These are phyloP conservation scores for Phocoena sinus DNA, from an alignment of 2,113 vertebrate genomes.

Conservation along the genomic window DNA sequence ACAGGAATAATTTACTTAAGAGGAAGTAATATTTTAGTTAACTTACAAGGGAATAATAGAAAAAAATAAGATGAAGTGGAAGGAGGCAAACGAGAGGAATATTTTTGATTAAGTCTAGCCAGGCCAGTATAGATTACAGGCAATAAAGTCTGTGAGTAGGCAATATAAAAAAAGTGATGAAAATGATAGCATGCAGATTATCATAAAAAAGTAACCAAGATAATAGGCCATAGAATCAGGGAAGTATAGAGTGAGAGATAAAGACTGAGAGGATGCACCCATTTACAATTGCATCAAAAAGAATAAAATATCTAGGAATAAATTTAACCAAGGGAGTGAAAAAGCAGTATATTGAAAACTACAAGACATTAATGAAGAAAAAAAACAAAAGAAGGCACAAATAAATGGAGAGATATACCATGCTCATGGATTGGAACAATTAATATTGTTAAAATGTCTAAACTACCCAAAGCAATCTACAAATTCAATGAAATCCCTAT, in stretches of 20 bases:
- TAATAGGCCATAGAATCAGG: not conserved
- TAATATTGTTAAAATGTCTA: too few relatives aligned
- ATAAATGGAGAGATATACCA: too few relatives aligned
- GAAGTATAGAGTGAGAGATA: not conserved
- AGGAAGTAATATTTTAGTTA: not conserved
- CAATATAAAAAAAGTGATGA: not conserved
- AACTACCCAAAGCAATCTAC: too few relatives aligned
- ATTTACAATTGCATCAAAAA: too few relatives aligned
- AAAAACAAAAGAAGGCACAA: too few relatives aligned
- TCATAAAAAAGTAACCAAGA: not conserved
- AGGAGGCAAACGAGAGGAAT: not conserved
- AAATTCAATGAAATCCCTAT: too few relatives aligned
- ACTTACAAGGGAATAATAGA: not conserved
- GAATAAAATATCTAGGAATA: too few relatives aligned
- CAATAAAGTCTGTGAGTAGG: not conserved
- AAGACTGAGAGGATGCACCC: not conserved
- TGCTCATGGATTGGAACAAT: too few relatives aligned
- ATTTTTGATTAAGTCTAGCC: not conserved
- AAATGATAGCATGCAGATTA: not conserved
- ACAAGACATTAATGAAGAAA: too few relatives aligned
- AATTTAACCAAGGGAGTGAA: too few relatives aligned
- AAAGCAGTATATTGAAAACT: too few relatives aligned
- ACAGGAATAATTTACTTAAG: not conserved
- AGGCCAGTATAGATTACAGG: not conserved
- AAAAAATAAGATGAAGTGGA: not conserved